Evolutionary conservation across 2,888 invertebrate genomes (phyloP).

Genomic region (Agrotis exclamationis): DNA sequence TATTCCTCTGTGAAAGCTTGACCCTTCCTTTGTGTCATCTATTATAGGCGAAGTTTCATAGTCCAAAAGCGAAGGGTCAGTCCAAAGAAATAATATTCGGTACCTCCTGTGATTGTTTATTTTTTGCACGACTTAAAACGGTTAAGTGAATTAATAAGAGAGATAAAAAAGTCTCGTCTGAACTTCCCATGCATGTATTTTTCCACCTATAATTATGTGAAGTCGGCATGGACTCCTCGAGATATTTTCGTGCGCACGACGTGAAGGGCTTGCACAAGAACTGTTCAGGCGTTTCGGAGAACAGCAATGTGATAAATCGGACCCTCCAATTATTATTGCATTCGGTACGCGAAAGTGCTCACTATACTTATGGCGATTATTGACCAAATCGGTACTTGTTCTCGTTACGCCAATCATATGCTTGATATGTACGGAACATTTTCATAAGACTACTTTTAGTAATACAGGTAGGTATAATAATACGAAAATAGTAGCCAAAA

Average conservation of each 20-base stretch:
- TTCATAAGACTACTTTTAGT: constrained; percentile 35
- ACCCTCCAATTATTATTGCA: constrained; percentile 90
- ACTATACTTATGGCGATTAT: constrained; percentile 89
- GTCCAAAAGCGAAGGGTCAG: constrained; percentile 79
- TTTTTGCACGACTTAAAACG: constrained; percentile 83
- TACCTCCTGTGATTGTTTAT: constrained; percentile 76
- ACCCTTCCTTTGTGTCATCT: constrained; percentile 80
- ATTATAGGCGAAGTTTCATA: constrained; percentile 80
- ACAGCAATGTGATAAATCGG: constrained; percentile 90
- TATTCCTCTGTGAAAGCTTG: constrained; percentile 81
- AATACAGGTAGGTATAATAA: constrained; percentile 18
- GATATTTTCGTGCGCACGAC: constrained; percentile 90
- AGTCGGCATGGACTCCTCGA: constrained; percentile 85
- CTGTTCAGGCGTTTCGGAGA: constrained; percentile 89
- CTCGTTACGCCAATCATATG: constrained; percentile 88
- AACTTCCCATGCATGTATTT: constrained; percentile 88
- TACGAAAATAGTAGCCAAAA: constrained; percentile 9
- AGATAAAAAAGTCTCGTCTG: constrained; percentile 78
- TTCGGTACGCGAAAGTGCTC: constrained; percentile 88
- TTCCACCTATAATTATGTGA: constrained; percentile 88
- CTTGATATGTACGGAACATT: constrained; percentile 52
- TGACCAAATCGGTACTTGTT: constrained; percentile 88
- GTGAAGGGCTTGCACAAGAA: constrained; percentile 89
- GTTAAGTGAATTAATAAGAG: constrained; percentile 81
- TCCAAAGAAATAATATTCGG: constrained; percentile 75